Percentiles rank a stretch among this genome's conserved stretches.
Conservation (phyloP, 2,113 vertebrate genomes). For the Centropus unirufus region DNA sequence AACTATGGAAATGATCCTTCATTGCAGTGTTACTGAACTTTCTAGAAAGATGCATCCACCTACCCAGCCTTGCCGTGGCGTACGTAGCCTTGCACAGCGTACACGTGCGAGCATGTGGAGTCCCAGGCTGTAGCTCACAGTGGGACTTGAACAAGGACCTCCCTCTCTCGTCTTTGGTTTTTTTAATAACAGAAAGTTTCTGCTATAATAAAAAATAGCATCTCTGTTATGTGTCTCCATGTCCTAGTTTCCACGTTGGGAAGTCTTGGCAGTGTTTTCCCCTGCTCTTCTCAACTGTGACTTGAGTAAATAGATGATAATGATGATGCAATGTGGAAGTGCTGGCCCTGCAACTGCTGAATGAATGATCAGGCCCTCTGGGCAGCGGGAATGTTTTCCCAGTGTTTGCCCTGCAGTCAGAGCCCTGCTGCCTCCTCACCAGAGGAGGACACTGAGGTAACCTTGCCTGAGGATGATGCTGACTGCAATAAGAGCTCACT, state of each 20-base stretch:
- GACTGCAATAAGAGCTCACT: background rate
- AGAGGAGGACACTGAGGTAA: background rate
- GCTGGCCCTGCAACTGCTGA: background rate
- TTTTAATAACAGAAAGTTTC: background rate
- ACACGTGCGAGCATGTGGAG: fast-evolving
- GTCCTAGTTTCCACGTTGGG: background rate
- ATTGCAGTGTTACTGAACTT: constrained; percentile 9
- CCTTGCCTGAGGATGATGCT: background rate
- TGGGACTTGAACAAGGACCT: no score
- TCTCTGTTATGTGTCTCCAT: background rate
- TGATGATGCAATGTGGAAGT: background rate
- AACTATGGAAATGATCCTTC: constrained; percentile 40
- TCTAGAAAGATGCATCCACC: background rate
- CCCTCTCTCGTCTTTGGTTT: background rate
- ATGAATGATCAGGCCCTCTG: background rate
- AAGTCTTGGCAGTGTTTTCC: background rate
- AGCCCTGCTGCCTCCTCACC: background rate
- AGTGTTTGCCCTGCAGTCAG: background rate
- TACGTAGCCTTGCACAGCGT: fast-evolving
- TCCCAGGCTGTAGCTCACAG: background rate
- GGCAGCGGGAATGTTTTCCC: background rate
- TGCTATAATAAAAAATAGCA: background rate
- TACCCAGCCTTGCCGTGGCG: background rate
- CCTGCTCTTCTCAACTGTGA: background rate
- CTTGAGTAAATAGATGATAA: background rate